Base-by-base conservation (phyloP, 2,797 vertebrate species). In the Lycodopsis pacificus region DNA sequence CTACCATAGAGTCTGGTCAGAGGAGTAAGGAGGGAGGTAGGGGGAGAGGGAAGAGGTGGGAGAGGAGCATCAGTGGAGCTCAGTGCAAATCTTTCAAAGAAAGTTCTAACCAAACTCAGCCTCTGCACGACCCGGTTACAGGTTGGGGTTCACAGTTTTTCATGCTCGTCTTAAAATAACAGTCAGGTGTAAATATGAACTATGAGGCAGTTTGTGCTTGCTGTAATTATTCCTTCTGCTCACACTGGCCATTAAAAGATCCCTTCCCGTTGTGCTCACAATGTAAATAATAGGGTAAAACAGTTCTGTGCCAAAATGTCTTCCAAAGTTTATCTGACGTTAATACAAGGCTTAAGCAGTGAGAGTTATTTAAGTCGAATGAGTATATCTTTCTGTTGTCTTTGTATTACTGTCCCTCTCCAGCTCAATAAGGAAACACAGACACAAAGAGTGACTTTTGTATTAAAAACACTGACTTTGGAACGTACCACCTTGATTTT, bases 1-100 rank as follows among this genome's bases (percentile, higher is more conserved):
- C 97, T 98, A 98, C 96, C 96, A 94, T 96, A 96, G 96, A 93
- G 96, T 97, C 97, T 98, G 97, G 96, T 94, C 79, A 87, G 93
- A 93, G 92, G 94, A 91, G 91, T 81, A 79, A 84, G 93, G 79
- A 83, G 79, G 87, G 65, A 87, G 89, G 92, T 81, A 70, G 89
- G 92, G 89, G 53, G 54, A 27, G n/a, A 25, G 53, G 53, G 53
- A 80, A 93, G 93, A 94, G 89, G 93, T 91, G 82, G 94, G 92
- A 96, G 88, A 95, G 93, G 94, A 95, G 93, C 91, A 87, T 96
- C 93, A 96, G 94, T 95, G 90, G 89, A 89, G 88, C 92, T 89
- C 87, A 89, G 83, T 90, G 85, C 73, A 90, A 89, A 84, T 54
- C 66, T 81, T 82, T 86, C 58, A 86, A 88, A 93, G 81, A 89